Evolutionary conservation across 2,888 invertebrate genomes (phyloP).

Genomic region (Syrista parreyssii): DNA sequence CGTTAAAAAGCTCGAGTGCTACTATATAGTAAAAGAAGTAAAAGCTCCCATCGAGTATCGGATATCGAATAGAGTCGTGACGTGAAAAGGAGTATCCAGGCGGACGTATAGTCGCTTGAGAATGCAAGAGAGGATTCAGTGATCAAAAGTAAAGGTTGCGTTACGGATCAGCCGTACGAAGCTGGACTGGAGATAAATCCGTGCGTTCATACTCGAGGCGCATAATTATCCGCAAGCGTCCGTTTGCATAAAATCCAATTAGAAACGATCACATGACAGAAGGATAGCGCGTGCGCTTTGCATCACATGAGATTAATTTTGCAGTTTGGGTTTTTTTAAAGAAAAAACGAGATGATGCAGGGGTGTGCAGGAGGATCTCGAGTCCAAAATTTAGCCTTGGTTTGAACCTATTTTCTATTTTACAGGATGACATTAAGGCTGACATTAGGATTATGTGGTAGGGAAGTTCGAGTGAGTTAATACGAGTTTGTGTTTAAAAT

Average conservation of each 20-base stretch:
- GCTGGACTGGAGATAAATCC: neutral
- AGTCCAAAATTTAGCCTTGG: too few species aligned
- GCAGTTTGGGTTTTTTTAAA: neutral
- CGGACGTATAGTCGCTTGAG: neutral
- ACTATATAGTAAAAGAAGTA: neutral
- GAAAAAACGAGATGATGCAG: neutral
- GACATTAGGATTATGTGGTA: too few species aligned
- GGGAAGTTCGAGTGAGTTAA: too few species aligned
- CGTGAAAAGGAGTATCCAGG: neutral
- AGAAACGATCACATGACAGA: neutral
- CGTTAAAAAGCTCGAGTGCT: neutral
- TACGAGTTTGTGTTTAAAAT: too few species aligned
- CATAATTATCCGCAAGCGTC: too few species aligned
- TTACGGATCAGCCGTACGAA: neutral
- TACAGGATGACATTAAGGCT: too few species aligned
- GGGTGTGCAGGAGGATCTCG: neutral
- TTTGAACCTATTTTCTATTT: too few species aligned
- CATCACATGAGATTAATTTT: neutral
- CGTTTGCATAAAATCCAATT: neutral
- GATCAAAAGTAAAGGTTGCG: neutral
- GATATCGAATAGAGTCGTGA: neutral
- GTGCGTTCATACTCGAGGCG: too few species aligned
- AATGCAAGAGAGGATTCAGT: neutral
- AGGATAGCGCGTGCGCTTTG: neutral
- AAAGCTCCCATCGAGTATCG: neutral